Conservation (phyloP, 2,888 invertebrate genomes). For the Junonia oenone region DNA sequence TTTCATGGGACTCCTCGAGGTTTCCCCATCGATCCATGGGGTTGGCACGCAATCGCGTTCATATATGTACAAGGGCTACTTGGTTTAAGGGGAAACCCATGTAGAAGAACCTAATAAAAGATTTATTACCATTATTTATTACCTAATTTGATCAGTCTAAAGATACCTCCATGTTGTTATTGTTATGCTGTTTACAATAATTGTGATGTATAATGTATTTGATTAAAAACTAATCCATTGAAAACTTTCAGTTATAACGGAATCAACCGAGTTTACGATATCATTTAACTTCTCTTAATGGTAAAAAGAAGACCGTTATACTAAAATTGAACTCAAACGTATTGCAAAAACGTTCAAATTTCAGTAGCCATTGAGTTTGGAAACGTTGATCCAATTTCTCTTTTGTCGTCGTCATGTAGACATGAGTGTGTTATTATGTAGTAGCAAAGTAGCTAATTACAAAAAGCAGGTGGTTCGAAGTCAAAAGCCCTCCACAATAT, state of each 20-base stretch:
- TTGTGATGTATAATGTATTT: too few species aligned
- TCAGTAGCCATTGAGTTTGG: neutral
- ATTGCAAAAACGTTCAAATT: conserved; percentile 7
- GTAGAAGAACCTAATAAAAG: conserved; percentile 19
- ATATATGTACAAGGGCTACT: conserved; percentile 21
- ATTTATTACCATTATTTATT: conserved; percentile 17
- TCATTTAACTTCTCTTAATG: neutral
- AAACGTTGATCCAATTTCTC: conserved; percentile 27
- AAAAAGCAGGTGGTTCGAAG: conserved; percentile 32
- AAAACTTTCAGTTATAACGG: neutral
- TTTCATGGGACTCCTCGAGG: conserved; percentile 58
- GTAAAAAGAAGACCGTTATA: neutral
- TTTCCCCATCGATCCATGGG: conserved; percentile 68
- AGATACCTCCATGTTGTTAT: neutral
- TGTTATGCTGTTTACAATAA: neutral
- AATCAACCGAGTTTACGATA: neutral
- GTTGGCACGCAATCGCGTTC: conserved; percentile 21
- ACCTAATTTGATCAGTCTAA: neutral
- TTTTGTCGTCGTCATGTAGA: conserved; percentile 29
- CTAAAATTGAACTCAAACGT: neutral
- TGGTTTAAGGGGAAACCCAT: conserved; percentile 20
- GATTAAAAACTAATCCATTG: too few species aligned
- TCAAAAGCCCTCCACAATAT: conserved; percentile 30
- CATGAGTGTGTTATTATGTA: conserved; percentile 25
- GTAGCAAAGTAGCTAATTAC: conserved; percentile 30